Base-by-base conservation (phyloP, 2,113 vertebrate species). In the Sturnira hondurensis region DNA sequence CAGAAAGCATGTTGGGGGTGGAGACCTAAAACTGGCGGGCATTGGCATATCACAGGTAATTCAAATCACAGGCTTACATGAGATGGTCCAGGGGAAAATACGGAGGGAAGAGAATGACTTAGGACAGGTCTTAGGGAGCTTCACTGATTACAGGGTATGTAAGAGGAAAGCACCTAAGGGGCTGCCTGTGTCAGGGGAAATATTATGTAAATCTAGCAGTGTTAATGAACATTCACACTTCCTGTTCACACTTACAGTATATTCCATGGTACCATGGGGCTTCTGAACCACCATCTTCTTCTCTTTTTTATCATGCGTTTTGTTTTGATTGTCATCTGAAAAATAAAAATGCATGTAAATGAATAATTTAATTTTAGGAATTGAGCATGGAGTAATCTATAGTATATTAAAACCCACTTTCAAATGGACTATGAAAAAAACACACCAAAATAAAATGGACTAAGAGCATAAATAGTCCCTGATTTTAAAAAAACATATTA, bases 211-310 rank as follows among this genome's bases (percentile, higher is more conserved):
- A 73, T 7, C 33, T 12, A 47, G 22, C 0, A 4, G 17, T 73
- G 31, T 28, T 76, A 74, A 90, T 19, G 17, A 74, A 38, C 0
- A 4, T 28, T 50, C 13, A 4, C 0, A n/a, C 3, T 22, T 38
- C 36, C 17, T 38, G 31, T 22, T 80, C 52, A 24, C 94, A 98
- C 98, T 99, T 97, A 99, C 99, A 33, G 97, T 98, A 38, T 99
- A 99, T 90, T 99, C 98, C 94, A 98, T 47, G 89, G 98, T 99
- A 81, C 99, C 98, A 1, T 97, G 97, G 7, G 98, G 99, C 95
- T 98, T 99, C 97, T 98, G 98, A 73, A 97, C 97, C 93, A 99
- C 98, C 98, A 98, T 98, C 97, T 99, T 99, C 95, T 99, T 99
- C 94, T 99, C 99, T 96, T 98, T 99, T 96, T 99, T 99, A 96